Evolutionary conservation across 2,113 vertebrate species (phyloP).

Genomic region (Xerus inauris): DNA sequence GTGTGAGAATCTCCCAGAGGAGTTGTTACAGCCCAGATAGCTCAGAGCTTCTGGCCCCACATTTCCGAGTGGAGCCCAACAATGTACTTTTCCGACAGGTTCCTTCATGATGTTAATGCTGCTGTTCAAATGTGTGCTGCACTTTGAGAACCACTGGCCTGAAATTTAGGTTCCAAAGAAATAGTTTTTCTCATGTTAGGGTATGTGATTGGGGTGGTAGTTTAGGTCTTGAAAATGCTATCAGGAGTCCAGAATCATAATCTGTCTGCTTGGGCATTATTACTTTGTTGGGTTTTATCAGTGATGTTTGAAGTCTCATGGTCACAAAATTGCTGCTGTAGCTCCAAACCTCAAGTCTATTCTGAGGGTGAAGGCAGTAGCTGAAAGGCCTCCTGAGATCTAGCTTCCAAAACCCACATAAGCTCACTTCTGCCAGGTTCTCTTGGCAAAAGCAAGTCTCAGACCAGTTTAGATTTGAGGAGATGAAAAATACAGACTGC

Average conservation of each 20-base stretch:
- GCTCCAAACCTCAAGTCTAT: neutral
- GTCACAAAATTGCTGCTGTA: neutral
- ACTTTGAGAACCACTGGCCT: neutral
- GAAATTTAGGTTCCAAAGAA: neutral
- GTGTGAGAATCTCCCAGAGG: neutral
- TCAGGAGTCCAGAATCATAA: neutral
- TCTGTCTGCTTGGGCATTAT: neutral
- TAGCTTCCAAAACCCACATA: neutral
- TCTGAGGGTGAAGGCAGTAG: neutral
- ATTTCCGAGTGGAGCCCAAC: rapidly evolving
- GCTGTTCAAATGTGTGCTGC: neutral
- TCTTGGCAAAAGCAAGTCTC: neutral
- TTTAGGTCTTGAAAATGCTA: neutral
- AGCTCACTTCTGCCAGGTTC: neutral
- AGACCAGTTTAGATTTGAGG: neutral
- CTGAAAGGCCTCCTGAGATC: neutral
- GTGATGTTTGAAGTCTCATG: neutral
- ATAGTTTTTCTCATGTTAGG: neutral
- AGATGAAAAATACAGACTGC: neutral
- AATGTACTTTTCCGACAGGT: neutral
- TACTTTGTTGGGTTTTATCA: neutral
- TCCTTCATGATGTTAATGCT: neutral
- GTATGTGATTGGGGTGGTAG: too few relatives aligned
- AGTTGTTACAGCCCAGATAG: neutral
- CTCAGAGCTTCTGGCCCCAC: neutral